These are phyloP conservation scores for Platyscapa corneri DNA, from an alignment of 1,140 invertebrate species.

Conservation along the genomic window DNA sequence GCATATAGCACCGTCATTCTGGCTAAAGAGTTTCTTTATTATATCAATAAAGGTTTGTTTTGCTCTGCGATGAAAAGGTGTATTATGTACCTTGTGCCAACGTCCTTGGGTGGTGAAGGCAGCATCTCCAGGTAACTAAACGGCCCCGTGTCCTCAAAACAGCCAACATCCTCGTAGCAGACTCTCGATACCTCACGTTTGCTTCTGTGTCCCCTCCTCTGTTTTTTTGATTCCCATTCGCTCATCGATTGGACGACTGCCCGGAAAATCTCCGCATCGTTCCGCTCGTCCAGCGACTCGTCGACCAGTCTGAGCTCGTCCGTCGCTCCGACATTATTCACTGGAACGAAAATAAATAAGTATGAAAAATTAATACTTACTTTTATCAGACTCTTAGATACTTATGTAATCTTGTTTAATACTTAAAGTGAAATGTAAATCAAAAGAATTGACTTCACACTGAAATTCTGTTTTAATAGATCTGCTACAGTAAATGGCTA, in stretches of 20 bases:
- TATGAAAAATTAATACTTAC: not conserved
- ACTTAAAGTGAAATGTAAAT: not conserved
- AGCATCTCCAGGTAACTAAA: slow-evolving; percentile 94
- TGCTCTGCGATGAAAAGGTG: not conserved
- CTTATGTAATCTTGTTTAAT: not conserved
- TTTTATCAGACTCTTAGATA: not conserved
- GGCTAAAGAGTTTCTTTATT: not conserved
- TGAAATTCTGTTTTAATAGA: not conserved
- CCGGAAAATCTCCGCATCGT: slow-evolving; percentile 76
- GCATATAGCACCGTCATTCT: not conserved
- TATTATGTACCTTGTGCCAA: slow-evolving; percentile 82
- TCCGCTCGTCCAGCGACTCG: slow-evolving; percentile 74
- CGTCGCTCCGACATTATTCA: slow-evolving; percentile 62
- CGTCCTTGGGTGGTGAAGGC: slow-evolving; percentile 90
- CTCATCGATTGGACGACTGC: slow-evolving; percentile 77
- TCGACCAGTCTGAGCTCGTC: slow-evolving; percentile 66
- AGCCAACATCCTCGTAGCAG: slow-evolving; percentile 94
- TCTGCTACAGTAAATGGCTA: not conserved
- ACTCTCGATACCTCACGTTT: slow-evolving; percentile 83
- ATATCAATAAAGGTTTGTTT: not conserved
- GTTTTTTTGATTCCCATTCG: slow-evolving; percentile 71
- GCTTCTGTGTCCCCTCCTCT: slow-evolving; percentile 58
- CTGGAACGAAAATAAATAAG: slow-evolving; percentile 53
- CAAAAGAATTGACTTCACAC: not conserved
- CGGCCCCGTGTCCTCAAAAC: slow-evolving; percentile 92